Base-by-base conservation (phyloP, 2,797 vertebrate species). In the Enteromius viviparus region DNA sequence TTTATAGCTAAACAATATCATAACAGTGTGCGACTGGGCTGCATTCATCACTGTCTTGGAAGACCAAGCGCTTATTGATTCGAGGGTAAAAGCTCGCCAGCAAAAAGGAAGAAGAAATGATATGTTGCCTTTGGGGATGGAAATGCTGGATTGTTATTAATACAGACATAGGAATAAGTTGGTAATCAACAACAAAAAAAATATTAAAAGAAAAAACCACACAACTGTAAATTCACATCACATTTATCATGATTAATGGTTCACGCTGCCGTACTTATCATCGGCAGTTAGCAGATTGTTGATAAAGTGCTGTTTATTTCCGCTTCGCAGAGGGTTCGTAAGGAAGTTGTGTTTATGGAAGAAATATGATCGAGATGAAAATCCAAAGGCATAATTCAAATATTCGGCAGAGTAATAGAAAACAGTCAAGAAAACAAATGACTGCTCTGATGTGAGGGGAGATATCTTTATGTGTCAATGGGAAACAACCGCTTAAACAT, bases 11-110 rank as follows among this genome's bases (percentile, higher is more conserved):
- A 94, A 94, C 92, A 93, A 91, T 93, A 93, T 92, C 89, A 92
- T 89, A 91, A 83, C 86, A 89, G 78, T 76, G 88, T 83, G 87
- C 85, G 78, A 85, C 87, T 88, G 88, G 87, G 89, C 91, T 92
- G 91, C 92, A 94, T 95, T 95, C 90, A 89, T 95, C 94, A 94
- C 88, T 93, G 94, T 93, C 93, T 91, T 66, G 80, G 91, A 88
- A 91, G 90, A 93, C 91, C 94, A 93, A 94, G 89, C 89, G 85
- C 89, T 91, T 94, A 95, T 95, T 93, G 94, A 95, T 95, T 93
- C 89, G 90, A 89, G 90, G 89, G 88, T 29, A 72, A 47, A 85
- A 89, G 88, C 91, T 84, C 51, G 37, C 87, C 45, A 80, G 65
- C 69, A 51, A 82, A 84, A 68, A 78, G 70, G 51, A 77, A 47